These are phyloP conservation scores for Xestia xanthographa DNA, from an alignment of 2,888 invertebrate species.

Conservation along the genomic window DNA sequence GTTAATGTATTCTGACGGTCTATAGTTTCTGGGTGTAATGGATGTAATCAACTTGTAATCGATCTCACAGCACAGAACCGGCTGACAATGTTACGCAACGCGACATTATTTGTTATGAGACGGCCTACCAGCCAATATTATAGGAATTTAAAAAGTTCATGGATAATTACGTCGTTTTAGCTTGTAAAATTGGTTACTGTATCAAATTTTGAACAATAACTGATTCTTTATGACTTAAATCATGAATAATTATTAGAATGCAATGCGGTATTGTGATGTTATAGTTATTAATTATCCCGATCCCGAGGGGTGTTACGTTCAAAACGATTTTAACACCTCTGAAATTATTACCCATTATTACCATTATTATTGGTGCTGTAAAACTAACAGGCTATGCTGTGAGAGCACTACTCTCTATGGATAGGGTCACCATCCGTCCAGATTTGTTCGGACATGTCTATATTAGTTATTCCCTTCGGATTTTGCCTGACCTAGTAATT, in stretches of 20 bases:
- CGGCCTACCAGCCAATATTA: conserved; percentile 37
- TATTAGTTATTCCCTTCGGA: neutral
- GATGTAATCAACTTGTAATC: conserved; percentile 64
- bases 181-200: conserved; percentile 20
- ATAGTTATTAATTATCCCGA: conserved; percentile 44
- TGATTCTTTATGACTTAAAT: conserved; percentile 7
- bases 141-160: conserved; percentile 47
- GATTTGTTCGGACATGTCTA: neutral
- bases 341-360: neutral
- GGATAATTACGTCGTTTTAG: conserved; percentile 32
- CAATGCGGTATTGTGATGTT: conserved; percentile 24
- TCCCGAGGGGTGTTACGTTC: conserved; percentile 22
- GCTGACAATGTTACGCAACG: conserved; percentile 66
- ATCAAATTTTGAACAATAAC: conserved; percentile 31
- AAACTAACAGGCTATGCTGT: conserved; percentile 32
- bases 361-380: conserved; percentile 34
- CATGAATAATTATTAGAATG: neutral
- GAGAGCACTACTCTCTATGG: conserved; percentile 1
- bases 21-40: conserved; percentile 59
- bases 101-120: conserved; percentile 64
- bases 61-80: conserved; percentile 55
- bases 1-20: conserved; percentile 59
- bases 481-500: neutral
- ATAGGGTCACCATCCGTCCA: neutral
- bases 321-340: conserved; percentile 15